phyloP scores from a whole-genome alignment of 2,888 invertebrate species.

The Sphecodes monilicornis region DNA sequence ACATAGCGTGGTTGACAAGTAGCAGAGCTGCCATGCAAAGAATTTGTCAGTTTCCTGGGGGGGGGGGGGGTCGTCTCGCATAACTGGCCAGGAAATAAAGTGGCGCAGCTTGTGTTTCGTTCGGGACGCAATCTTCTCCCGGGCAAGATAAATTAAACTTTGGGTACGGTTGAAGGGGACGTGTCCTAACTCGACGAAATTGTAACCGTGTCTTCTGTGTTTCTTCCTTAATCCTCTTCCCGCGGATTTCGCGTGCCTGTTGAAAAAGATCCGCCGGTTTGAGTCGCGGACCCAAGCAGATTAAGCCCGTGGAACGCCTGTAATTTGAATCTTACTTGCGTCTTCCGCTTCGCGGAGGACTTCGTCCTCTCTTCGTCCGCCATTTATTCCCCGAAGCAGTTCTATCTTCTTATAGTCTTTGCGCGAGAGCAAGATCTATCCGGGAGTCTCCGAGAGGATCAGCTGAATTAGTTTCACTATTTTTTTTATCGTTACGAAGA shows the following conservation, averaged over 20 bases:
- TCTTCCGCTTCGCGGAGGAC: not conserved
- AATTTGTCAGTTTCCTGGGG: not conserved
- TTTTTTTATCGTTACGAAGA: not conserved
- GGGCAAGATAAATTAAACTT: slow-evolving; percentile 8
- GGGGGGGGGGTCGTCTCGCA: not conserved
- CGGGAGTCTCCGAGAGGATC: not conserved
- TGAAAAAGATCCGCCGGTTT: slow-evolving; percentile 3
- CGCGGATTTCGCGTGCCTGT: slow-evolving; percentile 3
- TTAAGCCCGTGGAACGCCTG: not conserved
- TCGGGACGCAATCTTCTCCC: not conserved
- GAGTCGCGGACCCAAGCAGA: slow-evolving; percentile 9
- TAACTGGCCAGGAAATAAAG: slow-evolving; percentile 2
- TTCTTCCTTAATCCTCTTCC: slow-evolving; percentile 13
- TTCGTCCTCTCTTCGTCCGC: not conserved
- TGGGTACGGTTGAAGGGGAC: not conserved
- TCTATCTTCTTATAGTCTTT: slow-evolving; percentile 1
- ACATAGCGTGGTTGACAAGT: not conserved
- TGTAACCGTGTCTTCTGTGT: not conserved
- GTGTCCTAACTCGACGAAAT: not conserved
- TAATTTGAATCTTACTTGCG: slow-evolving; percentile 19
- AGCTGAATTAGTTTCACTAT: not conserved
- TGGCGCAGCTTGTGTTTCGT: not conserved
- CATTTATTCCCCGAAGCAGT: slow-evolving; percentile 4
- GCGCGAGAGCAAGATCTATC: not conserved
- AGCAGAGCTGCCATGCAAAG: not conserved